phyloP scores from a whole-genome alignment of 2,797 vertebrate species.

The Acestrorhynchus altus region DNA sequence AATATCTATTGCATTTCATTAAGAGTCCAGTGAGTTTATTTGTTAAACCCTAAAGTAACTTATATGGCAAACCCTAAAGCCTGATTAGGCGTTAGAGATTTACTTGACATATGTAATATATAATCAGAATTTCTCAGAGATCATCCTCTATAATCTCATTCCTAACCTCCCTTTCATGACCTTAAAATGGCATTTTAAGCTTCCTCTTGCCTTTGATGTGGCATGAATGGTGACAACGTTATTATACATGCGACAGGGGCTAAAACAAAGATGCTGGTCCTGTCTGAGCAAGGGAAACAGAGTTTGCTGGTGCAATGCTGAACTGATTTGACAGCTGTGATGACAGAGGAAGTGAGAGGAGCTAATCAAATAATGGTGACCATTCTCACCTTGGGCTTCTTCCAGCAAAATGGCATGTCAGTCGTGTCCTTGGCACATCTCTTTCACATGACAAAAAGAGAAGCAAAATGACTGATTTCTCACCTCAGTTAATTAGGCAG shows the following conservation, averaged over 20 bases:
- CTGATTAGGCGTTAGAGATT: too few relatives aligned
- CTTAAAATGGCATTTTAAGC: slow-evolving; percentile 40
- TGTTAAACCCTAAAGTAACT: too few relatives aligned
- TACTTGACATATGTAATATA: too few relatives aligned
- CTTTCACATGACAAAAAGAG: slow-evolving; percentile 27
- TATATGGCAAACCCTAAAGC: too few relatives aligned
- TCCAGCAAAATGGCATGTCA: slow-evolving; percentile 29
- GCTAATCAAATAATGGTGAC: slow-evolving; percentile 52
- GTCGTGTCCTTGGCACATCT: slow-evolving; percentile 27
- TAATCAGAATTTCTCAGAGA: background rate
- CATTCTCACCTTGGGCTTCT: slow-evolving; percentile 47
- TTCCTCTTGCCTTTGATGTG: slow-evolving; percentile 29
- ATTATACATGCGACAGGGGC: slow-evolving; percentile 34
- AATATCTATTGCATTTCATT: too few relatives aligned
- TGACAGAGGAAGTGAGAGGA: slow-evolving; percentile 44
- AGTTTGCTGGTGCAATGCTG: slow-evolving; percentile 35
- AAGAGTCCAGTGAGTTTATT: too few relatives aligned
- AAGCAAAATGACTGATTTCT: slow-evolving; percentile 38
- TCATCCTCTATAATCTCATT: slow-evolving; percentile 1
- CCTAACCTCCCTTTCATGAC: too few relatives aligned
- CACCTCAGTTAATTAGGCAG: slow-evolving; percentile 46
- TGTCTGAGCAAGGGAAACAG: slow-evolving; percentile 18
- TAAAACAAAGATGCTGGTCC: slow-evolving; percentile 50
- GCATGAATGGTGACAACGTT: slow-evolving; percentile 40
- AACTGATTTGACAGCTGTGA: slow-evolving; percentile 48